Percentiles rank a stretch among this genome's conserved stretches.
Evolutionary conservation across 2,113 vertebrate genomes (phyloP).

Genomic region (Brachyistius frenatus): DNA sequence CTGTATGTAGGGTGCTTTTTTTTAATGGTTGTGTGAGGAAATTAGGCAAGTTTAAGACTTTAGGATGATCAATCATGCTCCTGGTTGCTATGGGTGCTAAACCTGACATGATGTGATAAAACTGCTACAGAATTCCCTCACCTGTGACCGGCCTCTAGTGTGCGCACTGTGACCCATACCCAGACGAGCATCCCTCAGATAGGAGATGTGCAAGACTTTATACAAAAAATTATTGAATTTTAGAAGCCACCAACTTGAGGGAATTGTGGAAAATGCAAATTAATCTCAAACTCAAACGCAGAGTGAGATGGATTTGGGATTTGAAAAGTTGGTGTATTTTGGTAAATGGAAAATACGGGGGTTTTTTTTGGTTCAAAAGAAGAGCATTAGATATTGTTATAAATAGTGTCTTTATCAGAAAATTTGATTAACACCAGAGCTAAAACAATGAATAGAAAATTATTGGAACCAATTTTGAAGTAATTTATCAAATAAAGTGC

Average conservation of each 20-base stretch:
- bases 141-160: constrained; percentile 23
- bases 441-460: too few relatives aligned
- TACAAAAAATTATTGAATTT: not conserved
- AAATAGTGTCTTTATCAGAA: too few relatives aligned
- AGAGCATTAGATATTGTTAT: too few relatives aligned
- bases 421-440: too few relatives aligned
- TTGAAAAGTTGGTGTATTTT: not conserved
- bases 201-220: constrained; percentile 15
- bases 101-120: constrained; percentile 19
- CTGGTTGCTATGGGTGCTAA: constrained; percentile 21
- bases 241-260: not conserved
- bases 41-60: constrained; percentile 29
- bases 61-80: constrained; percentile 23
- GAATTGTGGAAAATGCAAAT: not conserved
- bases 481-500: too few relatives aligned
- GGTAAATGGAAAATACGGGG: too few relatives aligned
- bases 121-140: constrained; percentile 17
- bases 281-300: not conserved
- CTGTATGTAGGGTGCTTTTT: constrained; percentile 4
- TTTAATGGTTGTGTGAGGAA: constrained; percentile 29
- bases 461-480: too few relatives aligned
- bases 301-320: not conserved
- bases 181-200: constrained; percentile 21
- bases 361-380: too few relatives aligned
- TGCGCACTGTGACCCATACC: constrained; percentile 12